phyloP scores from a whole-genome alignment of 2,113 vertebrate species.

The Pterocles burchelli region DNA sequence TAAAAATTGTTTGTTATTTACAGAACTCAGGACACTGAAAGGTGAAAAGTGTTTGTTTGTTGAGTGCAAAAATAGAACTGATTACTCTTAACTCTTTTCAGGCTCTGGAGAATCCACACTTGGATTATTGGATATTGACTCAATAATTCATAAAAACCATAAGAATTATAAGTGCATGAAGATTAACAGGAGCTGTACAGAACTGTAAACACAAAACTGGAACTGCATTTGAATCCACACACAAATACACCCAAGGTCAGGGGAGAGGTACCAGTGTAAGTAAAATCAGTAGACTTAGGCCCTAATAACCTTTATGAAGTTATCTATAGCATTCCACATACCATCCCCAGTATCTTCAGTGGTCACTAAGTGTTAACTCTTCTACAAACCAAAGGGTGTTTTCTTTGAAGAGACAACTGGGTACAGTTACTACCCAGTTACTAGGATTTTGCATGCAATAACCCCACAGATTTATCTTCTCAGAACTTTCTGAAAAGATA shows the following conservation, averaged over 20 bases:
- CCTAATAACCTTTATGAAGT: not conserved
- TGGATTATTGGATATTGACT: not conserved
- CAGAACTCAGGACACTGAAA: not conserved
- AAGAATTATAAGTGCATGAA: not conserved
- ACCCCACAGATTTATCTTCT: not conserved
- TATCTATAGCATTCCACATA: not conserved
- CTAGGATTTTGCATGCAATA: not conserved
- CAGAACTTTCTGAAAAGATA: not conserved
- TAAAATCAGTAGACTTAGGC: not conserved
- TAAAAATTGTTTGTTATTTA: not conserved
- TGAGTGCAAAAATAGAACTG: not conserved
- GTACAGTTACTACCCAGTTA: not conserved
- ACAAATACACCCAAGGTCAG: not conserved
- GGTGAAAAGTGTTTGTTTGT: not conserved
- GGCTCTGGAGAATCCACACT: not conserved
- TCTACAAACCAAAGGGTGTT: not conserved
- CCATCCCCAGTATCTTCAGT: not conserved
- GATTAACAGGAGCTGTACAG: not conserved
- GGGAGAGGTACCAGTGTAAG: not conserved
- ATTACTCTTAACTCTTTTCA: not conserved
- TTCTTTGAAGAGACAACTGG: not conserved
- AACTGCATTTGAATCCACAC: not conserved
- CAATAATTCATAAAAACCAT: not conserved
- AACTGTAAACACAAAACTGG: not conserved
- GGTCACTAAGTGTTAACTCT: not conserved